Percentiles rank a stretch among this genome's conserved stretches.
phyloP scores from a whole-genome alignment of 1,140 invertebrate species.

The Cyrtorhinus lividipennis region DNA sequence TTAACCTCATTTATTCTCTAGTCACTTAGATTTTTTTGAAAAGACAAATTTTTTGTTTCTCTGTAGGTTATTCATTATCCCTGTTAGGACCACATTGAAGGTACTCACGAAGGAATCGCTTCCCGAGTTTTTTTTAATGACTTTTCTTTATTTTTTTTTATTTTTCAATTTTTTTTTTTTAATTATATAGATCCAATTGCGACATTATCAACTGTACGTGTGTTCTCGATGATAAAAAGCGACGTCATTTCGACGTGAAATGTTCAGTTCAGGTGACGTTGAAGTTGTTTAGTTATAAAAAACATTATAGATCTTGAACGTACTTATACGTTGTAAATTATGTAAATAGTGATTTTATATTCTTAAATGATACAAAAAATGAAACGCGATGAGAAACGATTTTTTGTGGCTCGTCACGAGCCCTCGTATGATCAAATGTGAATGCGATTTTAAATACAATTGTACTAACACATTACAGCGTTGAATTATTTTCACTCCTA shows the following conservation, averaged over 20 bases:
- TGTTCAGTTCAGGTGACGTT: neutral
- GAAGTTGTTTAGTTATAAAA: neutral
- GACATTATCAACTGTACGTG: too few relatives aligned
- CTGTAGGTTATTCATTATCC: neutral
- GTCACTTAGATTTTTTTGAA: neutral
- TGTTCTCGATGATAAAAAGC: too few relatives aligned
- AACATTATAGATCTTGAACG: neutral
- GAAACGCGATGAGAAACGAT: neutral
- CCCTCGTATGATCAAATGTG: neutral
- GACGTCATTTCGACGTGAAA: neutral
- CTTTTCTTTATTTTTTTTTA: neutral
- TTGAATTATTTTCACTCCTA: too few relatives aligned
- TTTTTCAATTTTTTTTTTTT: neutral
- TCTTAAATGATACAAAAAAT: neutral
- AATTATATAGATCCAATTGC: neutral
- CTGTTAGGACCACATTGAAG: too few relatives aligned
- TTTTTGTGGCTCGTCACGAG: neutral
- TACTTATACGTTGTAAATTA: slow-evolving; percentile 8
- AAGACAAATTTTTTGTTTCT: too few relatives aligned
- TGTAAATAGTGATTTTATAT: slow-evolving; percentile 1
- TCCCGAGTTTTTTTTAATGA: neutral
- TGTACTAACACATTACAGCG: slow-evolving; percentile 10
- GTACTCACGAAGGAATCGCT: too few relatives aligned
- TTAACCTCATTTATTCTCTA: slow-evolving; percentile 8
- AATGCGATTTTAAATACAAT: neutral